Evolutionary conservation across 1,140 invertebrate species (phyloP).

Genomic region (Nasonia vitripennis): DNA sequence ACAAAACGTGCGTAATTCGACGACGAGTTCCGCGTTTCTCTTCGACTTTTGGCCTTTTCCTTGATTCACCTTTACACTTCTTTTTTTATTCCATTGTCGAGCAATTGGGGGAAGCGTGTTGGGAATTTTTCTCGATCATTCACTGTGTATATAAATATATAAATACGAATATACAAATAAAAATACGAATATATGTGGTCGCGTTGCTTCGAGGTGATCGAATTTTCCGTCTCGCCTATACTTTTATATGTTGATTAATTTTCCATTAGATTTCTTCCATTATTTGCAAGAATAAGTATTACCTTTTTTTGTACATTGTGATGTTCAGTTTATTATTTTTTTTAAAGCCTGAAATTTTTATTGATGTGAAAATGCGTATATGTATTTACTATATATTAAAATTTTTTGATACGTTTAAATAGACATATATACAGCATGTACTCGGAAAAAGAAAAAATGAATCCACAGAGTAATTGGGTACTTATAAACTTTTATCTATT

Average conservation of each 20-base stretch:
- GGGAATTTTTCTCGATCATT: slow-evolving; percentile 59
- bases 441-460: neutral
- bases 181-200: slow-evolving; percentile 67
- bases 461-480: neutral
- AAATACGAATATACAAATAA: slow-evolving; percentile 66
- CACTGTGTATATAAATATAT: slow-evolving; percentile 70
- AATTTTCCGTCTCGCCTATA: slow-evolving; percentile 56
- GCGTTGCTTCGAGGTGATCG: slow-evolving; percentile 63
- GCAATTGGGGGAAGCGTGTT: slow-evolving; percentile 52
- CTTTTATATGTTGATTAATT: neutral
- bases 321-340: slow-evolving; percentile 45
- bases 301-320: slow-evolving; percentile 26
- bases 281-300: slow-evolving; percentile 27
- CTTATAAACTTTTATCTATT: slow-evolving; percentile 12
- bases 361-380: slow-evolving; percentile 17
- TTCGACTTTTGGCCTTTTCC: neutral
- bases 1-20: slow-evolving; percentile 3
- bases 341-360: slow-evolving; percentile 36
- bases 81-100: slow-evolving; percentile 29
- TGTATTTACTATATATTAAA: slow-evolving; percentile 1
- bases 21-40: neutral
- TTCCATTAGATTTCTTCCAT: slow-evolving; percentile 10
- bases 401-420: slow-evolving; percentile 14
- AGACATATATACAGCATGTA: neutral
- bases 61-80: slow-evolving; percentile 40